Conservation (phyloP, 2,113 vertebrate species). For the Cepphus grylle region DNA sequence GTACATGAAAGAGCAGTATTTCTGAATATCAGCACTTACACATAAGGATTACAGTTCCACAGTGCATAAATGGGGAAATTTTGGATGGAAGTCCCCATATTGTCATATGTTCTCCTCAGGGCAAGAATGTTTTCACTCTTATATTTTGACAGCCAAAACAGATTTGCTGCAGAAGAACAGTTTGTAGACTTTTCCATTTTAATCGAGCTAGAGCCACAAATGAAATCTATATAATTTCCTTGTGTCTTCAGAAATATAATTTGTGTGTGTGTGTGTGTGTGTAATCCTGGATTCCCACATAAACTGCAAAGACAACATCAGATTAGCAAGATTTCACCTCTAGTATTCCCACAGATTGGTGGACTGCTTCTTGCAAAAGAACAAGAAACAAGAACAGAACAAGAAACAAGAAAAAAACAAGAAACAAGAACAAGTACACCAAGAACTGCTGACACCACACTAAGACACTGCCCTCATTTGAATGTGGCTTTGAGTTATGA, state of each 20-base stretch:
- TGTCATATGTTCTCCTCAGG: slow-evolving; percentile 4
- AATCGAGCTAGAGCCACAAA: not conserved
- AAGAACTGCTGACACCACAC: not conserved
- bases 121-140: not conserved
- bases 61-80: not conserved
- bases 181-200: not conserved
- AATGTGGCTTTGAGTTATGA: not conserved
- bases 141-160: not conserved
- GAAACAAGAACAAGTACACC: not conserved
- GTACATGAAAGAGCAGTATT: not conserved
- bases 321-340: not conserved
- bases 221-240: not conserved
- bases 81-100: not conserved
- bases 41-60: not conserved
- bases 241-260: not conserved
- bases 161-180: slow-evolving; percentile 5
- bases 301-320: not conserved
- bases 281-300: not conserved
- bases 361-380: not conserved
- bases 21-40: slow-evolving; percentile 34
- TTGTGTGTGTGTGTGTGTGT: too few relatives aligned
- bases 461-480: not conserved
- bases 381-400: not conserved
- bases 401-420: not conserved
- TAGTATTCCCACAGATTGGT: not conserved